Base-by-base conservation (phyloP, 2,113 vertebrate genomes). In the Nannospalax galili region DNA sequence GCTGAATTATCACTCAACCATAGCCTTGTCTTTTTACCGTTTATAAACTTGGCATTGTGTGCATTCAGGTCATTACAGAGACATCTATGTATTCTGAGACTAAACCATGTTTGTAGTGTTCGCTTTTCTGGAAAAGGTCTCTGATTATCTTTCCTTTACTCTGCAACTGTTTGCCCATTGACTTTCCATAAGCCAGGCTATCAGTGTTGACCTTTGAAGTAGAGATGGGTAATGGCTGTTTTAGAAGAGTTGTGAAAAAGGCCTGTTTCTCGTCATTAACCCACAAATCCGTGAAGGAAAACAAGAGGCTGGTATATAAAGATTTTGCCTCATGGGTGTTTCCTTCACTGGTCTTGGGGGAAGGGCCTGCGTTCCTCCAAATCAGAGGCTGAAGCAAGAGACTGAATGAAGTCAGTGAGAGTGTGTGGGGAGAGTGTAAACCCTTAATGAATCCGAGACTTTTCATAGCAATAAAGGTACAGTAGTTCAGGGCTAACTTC, bases 1-100 rank as follows among this genome's bases (percentile, higher is more conserved):
- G 78, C 85, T 5, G 30, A 95, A 88, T 95, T 96, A 86, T 86
- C 95, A 92, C 84, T 96, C 45, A 72, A 56, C 30, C 58, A 42
- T 82, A 97, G 95, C 96, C 42, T 93, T 93, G 85, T 96, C 95
- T 94, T 78, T 62, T 94, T 37, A 84, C 94, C n/a, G 60, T 90
- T 94, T 95, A 82, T 64, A 90, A 90, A 96, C 70, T 96, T 93
- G 96, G 77, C 89, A 95, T 72, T 28, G 40, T 92, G 65, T 97
- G 84, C 85, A 93, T 94, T 96, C 89, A 97, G 40, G 85, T 91
- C 92, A 94, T 95, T 3, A 1, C 9, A 22, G 95, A 93, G 91
- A 62, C 91, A 82, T 56, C 5, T 67, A 85, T 45, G 26, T 65
- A 88, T 75, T 94, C 56, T n/a, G 88, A 89, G 69, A 62, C 69